Conservation (phyloP, 2,113 vertebrate species). For the Pagrus major region DNA sequence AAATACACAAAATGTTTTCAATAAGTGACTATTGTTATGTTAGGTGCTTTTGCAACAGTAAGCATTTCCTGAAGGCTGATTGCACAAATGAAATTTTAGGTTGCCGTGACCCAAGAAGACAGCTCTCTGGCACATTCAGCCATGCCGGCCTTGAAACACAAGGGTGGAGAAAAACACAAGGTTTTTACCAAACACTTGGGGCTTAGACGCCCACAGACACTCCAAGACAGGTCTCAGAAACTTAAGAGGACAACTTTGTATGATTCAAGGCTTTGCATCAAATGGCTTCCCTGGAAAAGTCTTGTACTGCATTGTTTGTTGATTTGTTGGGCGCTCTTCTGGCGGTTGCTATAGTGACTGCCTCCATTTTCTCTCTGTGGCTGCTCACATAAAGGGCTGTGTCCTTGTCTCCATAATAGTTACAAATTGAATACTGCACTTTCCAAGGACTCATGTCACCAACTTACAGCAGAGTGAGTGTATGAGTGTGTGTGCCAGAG, state of each 20-base stretch:
- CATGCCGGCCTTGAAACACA: conserved; percentile 71
- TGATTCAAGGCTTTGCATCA: conserved; percentile 80
- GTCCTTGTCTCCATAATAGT: conserved; percentile 85
- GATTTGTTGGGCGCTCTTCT: conserved; percentile 81
- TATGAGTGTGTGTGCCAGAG: conserved; percentile 34
- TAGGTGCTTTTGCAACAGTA: conserved; percentile 54
- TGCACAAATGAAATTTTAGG: conserved; percentile 72
- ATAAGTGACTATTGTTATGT: conserved; percentile 30
- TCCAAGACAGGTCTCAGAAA: conserved; percentile 75
- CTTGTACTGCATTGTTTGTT: conserved; percentile 81
- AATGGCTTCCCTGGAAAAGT: conserved; percentile 77
- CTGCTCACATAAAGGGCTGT: conserved; percentile 81
- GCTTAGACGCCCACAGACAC: conserved; percentile 68
- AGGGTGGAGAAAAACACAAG: conserved; percentile 71
- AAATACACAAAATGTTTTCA: conserved; percentile 39
- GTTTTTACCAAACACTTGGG: conserved; percentile 73
- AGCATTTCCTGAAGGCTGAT: conserved; percentile 76
- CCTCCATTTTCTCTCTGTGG: conserved; percentile 82
- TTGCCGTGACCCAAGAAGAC: conserved; percentile 79
- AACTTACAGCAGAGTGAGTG: conserved; percentile 77
- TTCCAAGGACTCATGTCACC: conserved; percentile 83
- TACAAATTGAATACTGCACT: conserved; percentile 86
- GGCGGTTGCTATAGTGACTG: conserved; percentile 83
- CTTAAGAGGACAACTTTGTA: conserved; percentile 79
- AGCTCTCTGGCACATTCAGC: conserved; percentile 77